Percentiles rank a stretch among this genome's conserved stretches.
Conservation (phyloP, 1,140 invertebrate species). For the Zophobas morio region DNA sequence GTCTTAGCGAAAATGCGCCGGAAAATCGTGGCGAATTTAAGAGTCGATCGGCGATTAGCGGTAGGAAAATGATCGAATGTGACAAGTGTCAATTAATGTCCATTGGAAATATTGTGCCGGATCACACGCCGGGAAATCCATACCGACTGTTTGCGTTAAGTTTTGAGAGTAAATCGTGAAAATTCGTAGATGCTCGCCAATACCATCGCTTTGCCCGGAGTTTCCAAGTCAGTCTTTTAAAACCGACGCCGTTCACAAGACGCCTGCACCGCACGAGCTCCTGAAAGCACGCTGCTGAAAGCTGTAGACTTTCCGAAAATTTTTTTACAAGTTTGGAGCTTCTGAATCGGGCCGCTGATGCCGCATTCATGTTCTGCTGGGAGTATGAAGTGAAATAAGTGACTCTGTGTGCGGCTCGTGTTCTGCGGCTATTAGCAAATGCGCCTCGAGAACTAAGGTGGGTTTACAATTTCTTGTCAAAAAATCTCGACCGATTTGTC, state of each 20-base stretch:
- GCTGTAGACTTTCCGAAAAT: slow-evolving; percentile 10
- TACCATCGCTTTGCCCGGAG: slow-evolving; percentile 40
- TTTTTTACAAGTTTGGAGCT: not conserved
- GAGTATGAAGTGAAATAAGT: slow-evolving; percentile 24
- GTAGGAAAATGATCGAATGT: slow-evolving; percentile 14
- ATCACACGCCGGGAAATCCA: slow-evolving; percentile 27
- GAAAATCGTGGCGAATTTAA: no score
- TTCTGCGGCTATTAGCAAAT: slow-evolving; percentile 23
- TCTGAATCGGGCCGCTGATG: slow-evolving; percentile 11
- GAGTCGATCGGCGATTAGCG: not conserved
- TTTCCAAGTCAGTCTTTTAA: slow-evolving; percentile 48
- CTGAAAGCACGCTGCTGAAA: slow-evolving; percentile 28
- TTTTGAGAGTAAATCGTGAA: slow-evolving; percentile 47
- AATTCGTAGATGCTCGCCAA: slow-evolving; percentile 46
- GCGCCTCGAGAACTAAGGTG: slow-evolving; percentile 31
- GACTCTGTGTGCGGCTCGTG: slow-evolving; percentile 17
- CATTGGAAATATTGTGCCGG: slow-evolving; percentile 22
- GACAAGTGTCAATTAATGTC: slow-evolving; percentile 38
- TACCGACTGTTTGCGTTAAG: slow-evolving; percentile 44
- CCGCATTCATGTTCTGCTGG: slow-evolving; percentile 1
- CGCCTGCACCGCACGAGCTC: slow-evolving; percentile 21
- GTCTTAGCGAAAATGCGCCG: no score
- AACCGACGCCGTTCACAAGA: slow-evolving; percentile 39
- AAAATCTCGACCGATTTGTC: slow-evolving; percentile 7
- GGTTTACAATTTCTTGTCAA: slow-evolving; percentile 1